phyloP scores from a whole-genome alignment of 2,888 invertebrate genomes.

The Teleiodes luculella region DNA sequence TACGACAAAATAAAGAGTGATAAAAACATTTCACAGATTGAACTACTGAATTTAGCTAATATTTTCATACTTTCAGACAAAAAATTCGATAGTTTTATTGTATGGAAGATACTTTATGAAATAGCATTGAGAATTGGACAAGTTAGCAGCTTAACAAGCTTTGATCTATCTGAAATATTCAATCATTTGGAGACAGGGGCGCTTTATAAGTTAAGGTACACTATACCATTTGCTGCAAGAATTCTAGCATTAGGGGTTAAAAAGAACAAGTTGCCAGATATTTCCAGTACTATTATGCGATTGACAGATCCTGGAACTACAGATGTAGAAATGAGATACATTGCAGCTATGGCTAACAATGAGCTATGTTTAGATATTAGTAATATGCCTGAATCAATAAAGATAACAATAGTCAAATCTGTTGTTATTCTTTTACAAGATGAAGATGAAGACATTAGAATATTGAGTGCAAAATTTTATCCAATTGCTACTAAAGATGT shows the following conservation, averaged over 20 bases:
- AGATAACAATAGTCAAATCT: slow-evolving; percentile 52
- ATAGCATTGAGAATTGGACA: slow-evolving; percentile 39
- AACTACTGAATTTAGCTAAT: slow-evolving; percentile 34
- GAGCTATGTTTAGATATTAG: slow-evolving; percentile 40
- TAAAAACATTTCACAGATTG: slow-evolving; percentile 26
- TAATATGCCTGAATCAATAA: slow-evolving; percentile 40
- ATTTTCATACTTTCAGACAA: slow-evolving; percentile 39
- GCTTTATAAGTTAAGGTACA: slow-evolving; percentile 49
- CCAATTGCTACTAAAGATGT: slow-evolving; percentile 18
- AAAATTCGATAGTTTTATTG: slow-evolving; percentile 35
- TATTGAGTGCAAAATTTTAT: slow-evolving; percentile 52
- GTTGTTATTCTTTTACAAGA: slow-evolving; percentile 73
- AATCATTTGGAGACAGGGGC: slow-evolving; percentile 29
- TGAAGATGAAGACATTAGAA: slow-evolving; percentile 73
- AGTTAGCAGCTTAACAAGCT: neutral
- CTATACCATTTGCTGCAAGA: slow-evolving; percentile 53
- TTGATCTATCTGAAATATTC: slow-evolving; percentile 30
- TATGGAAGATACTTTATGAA: slow-evolving; percentile 56
- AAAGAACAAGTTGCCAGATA: slow-evolving; percentile 26
- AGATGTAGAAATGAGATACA: slow-evolving; percentile 60
- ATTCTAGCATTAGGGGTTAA: slow-evolving; percentile 27
- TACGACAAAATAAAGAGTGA: slow-evolving; percentile 39
- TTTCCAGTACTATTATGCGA: slow-evolving; percentile 42
- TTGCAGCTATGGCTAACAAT: slow-evolving; percentile 60
- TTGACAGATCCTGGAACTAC: slow-evolving; percentile 49